These are phyloP conservation scores for Carlito syrichta DNA, from an alignment of 2,113 vertebrate genomes.

Conservation along the genomic window DNA sequence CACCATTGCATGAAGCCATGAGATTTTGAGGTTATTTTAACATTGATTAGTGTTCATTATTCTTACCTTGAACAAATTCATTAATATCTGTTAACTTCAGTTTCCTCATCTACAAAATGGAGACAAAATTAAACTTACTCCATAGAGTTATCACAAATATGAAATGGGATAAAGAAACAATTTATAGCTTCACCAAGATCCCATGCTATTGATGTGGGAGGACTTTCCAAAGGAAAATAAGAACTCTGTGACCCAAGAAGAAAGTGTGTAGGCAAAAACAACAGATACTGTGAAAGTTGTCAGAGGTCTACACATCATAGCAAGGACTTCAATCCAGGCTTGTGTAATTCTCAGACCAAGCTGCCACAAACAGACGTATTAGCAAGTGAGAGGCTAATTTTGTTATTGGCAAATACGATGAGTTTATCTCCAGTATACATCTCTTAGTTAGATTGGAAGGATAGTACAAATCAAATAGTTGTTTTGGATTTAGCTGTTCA, in stretches of 20 bases:
- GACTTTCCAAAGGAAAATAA: not conserved
- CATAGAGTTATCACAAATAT: not conserved
- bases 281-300: not conserved
- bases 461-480: not conserved
- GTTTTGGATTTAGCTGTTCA: not conserved
- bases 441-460: not conserved
- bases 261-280: not conserved
- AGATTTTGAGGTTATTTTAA: slow-evolving; percentile 1
- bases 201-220: not conserved
- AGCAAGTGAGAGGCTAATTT: not conserved
- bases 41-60: not conserved
- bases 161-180: not conserved
- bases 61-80: not conserved
- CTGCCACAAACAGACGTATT: not conserved
- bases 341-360: not conserved
- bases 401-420: not conserved
- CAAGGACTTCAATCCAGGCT: not conserved
- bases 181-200: not conserved
- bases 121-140: not conserved
- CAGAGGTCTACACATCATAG: not conserved
- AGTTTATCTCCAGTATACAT: not conserved
- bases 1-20: not conserved
- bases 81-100: not conserved
- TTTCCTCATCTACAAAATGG: not conserved
- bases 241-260: not conserved